phyloP scores from a whole-genome alignment of 2,888 invertebrate species.

The Lutraria lutraria region DNA sequence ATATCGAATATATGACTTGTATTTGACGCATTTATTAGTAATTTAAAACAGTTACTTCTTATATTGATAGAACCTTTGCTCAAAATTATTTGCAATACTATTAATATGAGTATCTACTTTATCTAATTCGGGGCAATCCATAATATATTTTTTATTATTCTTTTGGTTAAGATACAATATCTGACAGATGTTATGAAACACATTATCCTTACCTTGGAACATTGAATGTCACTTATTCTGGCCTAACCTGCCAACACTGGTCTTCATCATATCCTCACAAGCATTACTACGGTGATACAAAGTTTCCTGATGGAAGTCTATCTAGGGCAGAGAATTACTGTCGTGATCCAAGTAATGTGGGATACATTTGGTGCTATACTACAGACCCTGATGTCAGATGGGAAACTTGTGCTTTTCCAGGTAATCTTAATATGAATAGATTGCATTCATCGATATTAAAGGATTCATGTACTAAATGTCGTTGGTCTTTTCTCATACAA shows the following conservation, averaged over 20 bases:
- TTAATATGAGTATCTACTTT: no score
- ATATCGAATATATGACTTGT: no score
- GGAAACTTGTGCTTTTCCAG: background rate
- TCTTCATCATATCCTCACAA: background rate
- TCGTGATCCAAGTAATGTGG: constrained; percentile 16
- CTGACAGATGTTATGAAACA: constrained; percentile 4
- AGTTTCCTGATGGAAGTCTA: constrained; percentile 7
- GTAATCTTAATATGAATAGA: background rate
- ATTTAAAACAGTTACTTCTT: no score
- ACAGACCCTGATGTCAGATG: background rate
- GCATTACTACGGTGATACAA: background rate
- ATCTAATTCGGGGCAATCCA: background rate
- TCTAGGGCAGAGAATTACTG: constrained; percentile 4
- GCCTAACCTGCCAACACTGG: constrained; percentile 12
- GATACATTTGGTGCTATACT: constrained; percentile 28
- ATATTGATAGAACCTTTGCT: no score
- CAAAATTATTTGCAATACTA: no score
- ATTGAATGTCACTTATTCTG: constrained; percentile 8
- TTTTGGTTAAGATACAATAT: background rate
- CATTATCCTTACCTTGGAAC: background rate
- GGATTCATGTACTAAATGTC: background rate
- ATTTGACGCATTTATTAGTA: no score
- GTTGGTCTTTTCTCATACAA: no score
- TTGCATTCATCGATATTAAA: background rate
- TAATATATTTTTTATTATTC: background rate